These are phyloP conservation scores for Paramormyrops hopkinsi DNA, from an alignment of 2,797 vertebrate species.

Conservation along the genomic window DNA sequence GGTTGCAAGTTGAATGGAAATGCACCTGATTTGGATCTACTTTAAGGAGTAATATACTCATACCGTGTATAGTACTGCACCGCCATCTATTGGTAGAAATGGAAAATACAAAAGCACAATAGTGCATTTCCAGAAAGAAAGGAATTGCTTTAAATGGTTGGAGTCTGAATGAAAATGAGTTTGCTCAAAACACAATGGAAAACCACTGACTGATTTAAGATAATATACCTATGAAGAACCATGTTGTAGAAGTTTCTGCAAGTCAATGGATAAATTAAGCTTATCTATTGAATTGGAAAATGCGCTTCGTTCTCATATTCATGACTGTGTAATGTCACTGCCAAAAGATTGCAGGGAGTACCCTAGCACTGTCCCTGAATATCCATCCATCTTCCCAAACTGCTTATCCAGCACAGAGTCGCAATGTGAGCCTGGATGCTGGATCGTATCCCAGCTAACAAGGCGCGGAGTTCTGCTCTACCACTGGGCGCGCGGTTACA, in stretches of 20 bases:
- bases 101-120: not conserved
- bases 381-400: not conserved
- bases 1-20: not conserved
- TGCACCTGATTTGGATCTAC: not conserved
- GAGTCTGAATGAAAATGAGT: not conserved
- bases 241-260: not conserved
- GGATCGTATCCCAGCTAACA: not conserved
- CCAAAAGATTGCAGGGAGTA: not conserved
- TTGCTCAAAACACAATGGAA: not conserved
- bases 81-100: constrained; percentile 4
- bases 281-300: not conserved
- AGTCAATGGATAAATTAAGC: not conserved
- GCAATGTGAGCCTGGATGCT: not conserved
- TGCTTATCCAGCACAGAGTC: not conserved
- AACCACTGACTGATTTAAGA: not conserved
- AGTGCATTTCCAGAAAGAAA: not conserved
- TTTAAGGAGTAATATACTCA: not conserved
- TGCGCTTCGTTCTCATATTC: not conserved
- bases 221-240: not conserved
- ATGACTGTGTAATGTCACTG: not conserved
- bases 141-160: not conserved
- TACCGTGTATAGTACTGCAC: not conserved
- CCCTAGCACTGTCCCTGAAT: not conserved
- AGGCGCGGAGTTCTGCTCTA: not conserved
- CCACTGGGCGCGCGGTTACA: not conserved